Conservation (phyloP, 2,113 vertebrate genomes). For the Pyrgilauda ruficollis region DNA sequence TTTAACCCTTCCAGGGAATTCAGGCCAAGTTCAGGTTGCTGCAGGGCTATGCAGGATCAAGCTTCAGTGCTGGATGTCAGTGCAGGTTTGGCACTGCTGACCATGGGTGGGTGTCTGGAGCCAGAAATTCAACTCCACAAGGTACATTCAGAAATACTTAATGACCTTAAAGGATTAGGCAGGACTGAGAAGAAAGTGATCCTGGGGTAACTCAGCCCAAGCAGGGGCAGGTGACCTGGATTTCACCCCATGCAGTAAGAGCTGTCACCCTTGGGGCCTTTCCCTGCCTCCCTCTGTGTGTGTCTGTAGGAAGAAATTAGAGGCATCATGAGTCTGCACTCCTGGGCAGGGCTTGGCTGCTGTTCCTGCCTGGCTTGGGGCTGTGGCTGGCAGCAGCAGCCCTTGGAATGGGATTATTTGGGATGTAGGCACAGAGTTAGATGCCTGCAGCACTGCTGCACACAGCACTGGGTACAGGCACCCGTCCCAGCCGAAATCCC, state of each 20-base stretch:
- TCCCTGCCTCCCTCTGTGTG: neutral
- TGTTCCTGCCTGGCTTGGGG: neutral
- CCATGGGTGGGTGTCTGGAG: accelerated
- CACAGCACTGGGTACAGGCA: neutral
- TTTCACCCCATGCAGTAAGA: neutral
- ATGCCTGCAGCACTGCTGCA: too few species aligned
- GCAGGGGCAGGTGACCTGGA: too few species aligned
- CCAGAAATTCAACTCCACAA: neutral
- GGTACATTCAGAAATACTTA: neutral
- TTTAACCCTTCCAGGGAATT: neutral
- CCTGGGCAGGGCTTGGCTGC: neutral
- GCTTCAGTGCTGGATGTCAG: neutral
- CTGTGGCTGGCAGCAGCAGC: neutral
- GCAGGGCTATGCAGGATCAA: neutral
- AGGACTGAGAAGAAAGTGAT: neutral
- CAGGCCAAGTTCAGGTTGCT: accelerated
- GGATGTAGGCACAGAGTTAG: too few species aligned
- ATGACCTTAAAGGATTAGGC: neutral
- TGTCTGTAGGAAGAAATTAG: accelerated
- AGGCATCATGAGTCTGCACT: accelerated
- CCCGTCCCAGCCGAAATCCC: too few species aligned
- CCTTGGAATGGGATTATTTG: neutral
- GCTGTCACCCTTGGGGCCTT: neutral
- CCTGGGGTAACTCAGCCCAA: neutral
- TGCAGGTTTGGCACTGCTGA: neutral